Conservation (phyloP, 2,113 vertebrate species). For the Todiramphus chloris region DNA sequence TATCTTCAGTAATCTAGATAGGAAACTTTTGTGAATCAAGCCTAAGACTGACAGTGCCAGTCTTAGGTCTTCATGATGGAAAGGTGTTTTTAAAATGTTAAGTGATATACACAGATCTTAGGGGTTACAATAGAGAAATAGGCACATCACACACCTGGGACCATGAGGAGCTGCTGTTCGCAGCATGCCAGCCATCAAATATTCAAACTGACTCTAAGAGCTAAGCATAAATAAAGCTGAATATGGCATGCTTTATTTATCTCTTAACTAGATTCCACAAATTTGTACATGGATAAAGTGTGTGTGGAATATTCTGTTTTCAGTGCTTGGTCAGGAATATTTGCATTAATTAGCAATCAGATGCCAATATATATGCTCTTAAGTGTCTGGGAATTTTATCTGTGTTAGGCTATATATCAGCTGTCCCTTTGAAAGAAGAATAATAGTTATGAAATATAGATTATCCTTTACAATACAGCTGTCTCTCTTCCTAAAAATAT, state of each 20-base stretch:
- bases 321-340: neutral
- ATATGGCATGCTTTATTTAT: neutral
- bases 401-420: neutral
- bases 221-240: neutral
- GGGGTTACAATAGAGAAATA: neutral
- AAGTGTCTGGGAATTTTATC: neutral
- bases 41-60: neutral
- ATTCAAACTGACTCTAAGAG: neutral
- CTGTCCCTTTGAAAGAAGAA: neutral
- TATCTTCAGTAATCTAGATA: neutral
- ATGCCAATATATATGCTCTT: neutral
- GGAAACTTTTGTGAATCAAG: neutral
- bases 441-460: neutral
- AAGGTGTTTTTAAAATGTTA: neutral
- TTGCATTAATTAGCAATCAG: neutral
- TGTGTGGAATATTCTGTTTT: neutral
- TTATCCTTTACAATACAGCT: neutral
- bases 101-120: neutral
- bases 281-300: neutral
- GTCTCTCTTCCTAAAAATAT: neutral
- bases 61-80: neutral
- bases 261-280: neutral
- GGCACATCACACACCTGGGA: neutral
- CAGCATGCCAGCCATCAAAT: neutral
- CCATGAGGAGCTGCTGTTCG: neutral